A percentile compares a stretch with the other conserved stretches of the same genome.
Conservation (phyloP, 2,113 vertebrate species). For the Arizona elegans region DNA sequence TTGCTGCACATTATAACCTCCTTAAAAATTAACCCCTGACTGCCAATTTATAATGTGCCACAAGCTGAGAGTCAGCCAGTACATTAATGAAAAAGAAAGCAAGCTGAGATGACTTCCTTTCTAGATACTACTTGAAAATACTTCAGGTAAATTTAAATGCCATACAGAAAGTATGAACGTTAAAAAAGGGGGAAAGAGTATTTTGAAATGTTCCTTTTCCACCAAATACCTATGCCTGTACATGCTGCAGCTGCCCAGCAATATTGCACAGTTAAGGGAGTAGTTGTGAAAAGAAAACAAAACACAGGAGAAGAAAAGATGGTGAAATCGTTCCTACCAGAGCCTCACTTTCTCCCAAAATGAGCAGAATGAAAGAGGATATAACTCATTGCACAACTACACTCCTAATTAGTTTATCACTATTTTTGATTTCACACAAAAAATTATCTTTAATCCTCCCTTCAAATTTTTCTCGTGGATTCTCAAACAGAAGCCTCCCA, state of each 20-base stretch:
- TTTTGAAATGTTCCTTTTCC: background rate
- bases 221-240: background rate
- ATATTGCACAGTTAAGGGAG: background rate
- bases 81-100: background rate
- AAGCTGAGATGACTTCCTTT: background rate
- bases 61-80: background rate
- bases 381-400: background rate
- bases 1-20: constrained; percentile 2
- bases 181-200: background rate
- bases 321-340: background rate
- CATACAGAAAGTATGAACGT: background rate
- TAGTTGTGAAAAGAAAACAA: background rate
- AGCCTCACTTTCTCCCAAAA: background rate
- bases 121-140: background rate
- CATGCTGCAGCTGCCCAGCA: background rate
- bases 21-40: background rate
- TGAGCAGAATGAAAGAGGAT: background rate
- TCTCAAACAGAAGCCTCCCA: background rate
- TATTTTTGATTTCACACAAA: background rate
- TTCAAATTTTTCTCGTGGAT: constrained; percentile 24
- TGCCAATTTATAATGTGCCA: background rate
- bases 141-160: background rate
- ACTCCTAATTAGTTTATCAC: background rate
- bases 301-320: background rate
- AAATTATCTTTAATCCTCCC: constrained; percentile 3